Percentiles rank a stretch among this genome's conserved stretches.
These are phyloP conservation scores for Carabus problematicus DNA, from an alignment of 2,888 invertebrate species.

Conservation along the genomic window DNA sequence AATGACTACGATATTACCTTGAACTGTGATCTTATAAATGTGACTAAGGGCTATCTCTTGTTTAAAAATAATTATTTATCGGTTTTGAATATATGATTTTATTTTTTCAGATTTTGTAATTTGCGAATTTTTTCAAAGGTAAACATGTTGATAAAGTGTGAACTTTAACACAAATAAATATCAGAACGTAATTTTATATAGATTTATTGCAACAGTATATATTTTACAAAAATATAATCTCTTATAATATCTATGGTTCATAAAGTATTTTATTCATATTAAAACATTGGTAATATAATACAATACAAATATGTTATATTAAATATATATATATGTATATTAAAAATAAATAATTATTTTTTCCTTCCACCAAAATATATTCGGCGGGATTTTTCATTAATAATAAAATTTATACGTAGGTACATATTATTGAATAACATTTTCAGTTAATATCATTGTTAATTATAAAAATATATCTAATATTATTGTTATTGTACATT, in stretches of 20 bases:
- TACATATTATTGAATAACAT: no score
- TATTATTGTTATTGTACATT: conserved; percentile 28
- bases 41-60: conserved; percentile 16
- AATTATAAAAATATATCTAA: conserved; percentile 23
- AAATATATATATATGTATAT: conserved; percentile 43
- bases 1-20: conserved; percentile 13
- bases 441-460: conserved; percentile 3
- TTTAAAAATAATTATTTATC: conserved; percentile 5
- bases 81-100: background rate
- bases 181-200: conserved; percentile 10
- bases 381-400: no score
- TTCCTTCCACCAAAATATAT: no score
- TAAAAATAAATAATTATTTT: conserved; percentile 11
- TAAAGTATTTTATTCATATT: conserved; percentile 34
- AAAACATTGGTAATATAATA: conserved; percentile 47
- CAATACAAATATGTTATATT: conserved; percentile 50
- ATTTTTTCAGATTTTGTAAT: background rate
- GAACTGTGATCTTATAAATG: conserved; percentile 15
- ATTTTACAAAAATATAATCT: conserved; percentile 40
- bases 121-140: conserved; percentile 13
- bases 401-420: no score
- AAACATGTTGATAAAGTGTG: conserved; percentile 7
- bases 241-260: conserved; percentile 18
- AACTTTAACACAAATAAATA: conserved; percentile 4
- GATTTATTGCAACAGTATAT: conserved; percentile 36